phyloP scores from a whole-genome alignment of 2,113 vertebrate species.

The Cyprinodon brontotheroides region DNA sequence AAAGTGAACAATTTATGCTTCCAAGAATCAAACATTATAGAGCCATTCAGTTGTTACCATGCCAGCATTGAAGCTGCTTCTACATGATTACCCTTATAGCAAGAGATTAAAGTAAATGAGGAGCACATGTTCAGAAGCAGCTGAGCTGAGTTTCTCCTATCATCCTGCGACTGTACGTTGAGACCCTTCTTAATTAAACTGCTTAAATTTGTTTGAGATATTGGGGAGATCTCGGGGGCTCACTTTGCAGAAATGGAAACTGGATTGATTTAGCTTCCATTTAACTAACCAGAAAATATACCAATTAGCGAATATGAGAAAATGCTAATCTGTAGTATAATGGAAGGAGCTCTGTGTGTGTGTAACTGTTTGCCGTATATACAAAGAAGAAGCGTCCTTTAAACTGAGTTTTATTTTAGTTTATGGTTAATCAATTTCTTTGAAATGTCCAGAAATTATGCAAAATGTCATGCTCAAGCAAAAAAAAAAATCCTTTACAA shows the following conservation, averaged over 20 bases:
- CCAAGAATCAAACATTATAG: not conserved
- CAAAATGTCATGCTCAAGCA: too few relatives aligned
- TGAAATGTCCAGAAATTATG: not conserved
- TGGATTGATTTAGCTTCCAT: conserved; percentile 25
- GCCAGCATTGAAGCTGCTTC: not conserved
- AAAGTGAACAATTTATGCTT: conserved; percentile 12
- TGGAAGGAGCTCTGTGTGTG: not conserved
- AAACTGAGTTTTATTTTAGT: not conserved
- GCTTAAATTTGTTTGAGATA: conserved; percentile 14
- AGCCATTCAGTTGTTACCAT: conserved; percentile 3
- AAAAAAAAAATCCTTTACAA: too few relatives aligned
- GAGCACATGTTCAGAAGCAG: not conserved
- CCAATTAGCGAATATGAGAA: conserved; percentile 24
- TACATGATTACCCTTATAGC: not conserved
- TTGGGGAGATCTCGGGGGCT: not conserved
- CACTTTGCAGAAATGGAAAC: conserved; percentile 33
- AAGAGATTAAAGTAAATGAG: not conserved
- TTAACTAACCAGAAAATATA: conserved; percentile 40
- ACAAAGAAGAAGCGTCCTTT: not conserved
- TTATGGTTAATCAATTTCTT: not conserved
- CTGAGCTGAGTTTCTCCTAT: not conserved
- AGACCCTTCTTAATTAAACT: conserved; percentile 19
- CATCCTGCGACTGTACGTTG: not conserved
- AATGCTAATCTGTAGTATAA: conserved; percentile 15
- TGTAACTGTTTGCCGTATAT: not conserved